phyloP scores from a whole-genome alignment of 2,888 invertebrate species.

The Eulithis testata region DNA sequence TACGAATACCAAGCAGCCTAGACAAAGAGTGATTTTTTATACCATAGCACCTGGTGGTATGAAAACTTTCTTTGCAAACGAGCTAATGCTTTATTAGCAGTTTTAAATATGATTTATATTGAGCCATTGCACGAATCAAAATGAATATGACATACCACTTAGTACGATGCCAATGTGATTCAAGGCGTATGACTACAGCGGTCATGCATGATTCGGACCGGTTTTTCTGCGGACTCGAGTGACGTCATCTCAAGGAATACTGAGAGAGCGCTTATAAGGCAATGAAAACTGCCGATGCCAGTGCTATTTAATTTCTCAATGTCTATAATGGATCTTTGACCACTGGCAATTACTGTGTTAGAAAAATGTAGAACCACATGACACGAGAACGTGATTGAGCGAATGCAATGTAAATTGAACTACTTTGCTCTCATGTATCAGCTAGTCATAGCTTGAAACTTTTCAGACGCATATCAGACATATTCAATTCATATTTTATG shows the following conservation, averaged over 20 bases:
- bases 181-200: conserved; percentile 71
- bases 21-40: conserved; percentile 44
- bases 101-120: conserved; percentile 22
- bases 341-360: conserved; percentile 5
- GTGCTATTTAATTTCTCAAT: conserved; percentile 50
- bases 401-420: conserved; percentile 25
- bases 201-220: conserved; percentile 74
- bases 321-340: conserved; percentile 35
- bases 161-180: conserved; percentile 61
- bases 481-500: conserved; percentile 12
- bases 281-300: conserved; percentile 46
- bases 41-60: conserved; percentile 1
- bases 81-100: conserved; percentile 11
- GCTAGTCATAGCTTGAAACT: conserved; percentile 19
- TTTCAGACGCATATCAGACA: conserved; percentile 23
- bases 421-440: background rate
- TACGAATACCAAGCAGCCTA: conserved; percentile 48
- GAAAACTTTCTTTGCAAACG: background rate
- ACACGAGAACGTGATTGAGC: conserved; percentile 33
- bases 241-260: conserved; percentile 67
- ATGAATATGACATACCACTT: conserved; percentile 49
- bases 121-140: conserved; percentile 33
- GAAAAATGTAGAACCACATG: conserved; percentile 32
- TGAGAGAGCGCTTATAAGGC: conserved; percentile 58
- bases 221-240: conserved; percentile 69